phyloP scores from a whole-genome alignment of 2,797 vertebrate genomes.

The Bufotes viridis region DNA sequence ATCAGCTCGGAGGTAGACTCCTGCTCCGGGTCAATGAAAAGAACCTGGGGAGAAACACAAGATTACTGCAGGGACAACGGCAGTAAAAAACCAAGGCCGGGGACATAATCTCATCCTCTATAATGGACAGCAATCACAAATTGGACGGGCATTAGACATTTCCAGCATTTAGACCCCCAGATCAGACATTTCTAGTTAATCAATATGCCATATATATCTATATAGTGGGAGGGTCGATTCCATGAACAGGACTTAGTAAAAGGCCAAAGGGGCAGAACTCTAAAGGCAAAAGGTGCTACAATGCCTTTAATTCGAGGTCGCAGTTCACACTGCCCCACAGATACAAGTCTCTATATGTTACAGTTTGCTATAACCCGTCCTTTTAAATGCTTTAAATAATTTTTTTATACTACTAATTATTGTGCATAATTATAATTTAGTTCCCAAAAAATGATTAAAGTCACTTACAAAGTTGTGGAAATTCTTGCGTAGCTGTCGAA shows the following conservation, averaged over 20 bases:
- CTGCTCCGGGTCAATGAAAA: conserved; percentile 89
- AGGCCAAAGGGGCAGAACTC: no score
- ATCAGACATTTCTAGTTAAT: neutral
- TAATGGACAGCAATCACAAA: neutral
- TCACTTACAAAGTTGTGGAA: conserved; percentile 92
- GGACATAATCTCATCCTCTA: neutral
- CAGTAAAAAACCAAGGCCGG: no score
- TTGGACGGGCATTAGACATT: neutral
- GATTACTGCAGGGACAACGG: neutral
- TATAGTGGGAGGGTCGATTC: no score
- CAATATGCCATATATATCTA: neutral
- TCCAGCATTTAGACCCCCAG: neutral
- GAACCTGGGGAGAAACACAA: conserved; percentile 77
- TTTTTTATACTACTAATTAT: neutral
- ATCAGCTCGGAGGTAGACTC: conserved; percentile 86
- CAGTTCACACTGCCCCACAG: no score
- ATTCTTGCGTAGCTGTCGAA: conserved; percentile 96
- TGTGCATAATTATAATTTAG: neutral
- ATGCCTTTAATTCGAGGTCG: no score
- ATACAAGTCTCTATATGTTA: no score
- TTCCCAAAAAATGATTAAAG: neutral
- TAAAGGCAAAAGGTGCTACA: no score
- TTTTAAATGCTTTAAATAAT: neutral
- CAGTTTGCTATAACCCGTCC: neutral
- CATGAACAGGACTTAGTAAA: no score